These are phyloP conservation scores for Enteromius unitaeniatus DNA, from an alignment of 2,797 vertebrate genomes.

Conservation along the genomic window DNA sequence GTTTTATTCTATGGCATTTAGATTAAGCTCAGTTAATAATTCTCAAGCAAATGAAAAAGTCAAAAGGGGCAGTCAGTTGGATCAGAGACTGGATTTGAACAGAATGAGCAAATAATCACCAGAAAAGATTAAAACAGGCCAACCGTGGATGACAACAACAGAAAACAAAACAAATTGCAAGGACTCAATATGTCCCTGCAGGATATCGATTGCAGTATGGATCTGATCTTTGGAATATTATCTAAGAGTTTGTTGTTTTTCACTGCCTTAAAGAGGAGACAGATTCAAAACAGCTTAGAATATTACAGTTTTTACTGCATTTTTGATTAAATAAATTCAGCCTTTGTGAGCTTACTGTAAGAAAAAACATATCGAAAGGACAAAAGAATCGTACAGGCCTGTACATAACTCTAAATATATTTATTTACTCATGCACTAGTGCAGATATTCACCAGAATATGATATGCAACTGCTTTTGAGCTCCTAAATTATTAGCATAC, in stretches of 20 bases:
- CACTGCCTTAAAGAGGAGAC: neutral
- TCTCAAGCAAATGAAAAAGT: constrained; percentile 56
- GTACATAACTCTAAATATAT: neutral
- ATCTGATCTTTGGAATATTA: constrained; percentile 32
- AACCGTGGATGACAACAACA: constrained; percentile 24
- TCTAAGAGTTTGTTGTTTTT: constrained; percentile 8
- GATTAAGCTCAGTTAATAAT: constrained; percentile 62
- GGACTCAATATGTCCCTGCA: constrained; percentile 7
- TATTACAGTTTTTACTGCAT: neutral
- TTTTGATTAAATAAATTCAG: neutral
- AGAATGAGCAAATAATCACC: constrained; percentile 47
- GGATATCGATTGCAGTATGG: constrained; percentile 23
- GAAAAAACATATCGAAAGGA: neutral
- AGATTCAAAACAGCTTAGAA: neutral
- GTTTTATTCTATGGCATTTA: constrained; percentile 12
- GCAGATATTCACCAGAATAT: constrained; percentile 11
- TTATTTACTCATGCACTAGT: neutral
- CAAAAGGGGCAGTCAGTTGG: constrained; percentile 33
- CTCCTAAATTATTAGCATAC: constrained; percentile 25
- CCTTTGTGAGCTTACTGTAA: neutral
- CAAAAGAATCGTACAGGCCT: neutral
- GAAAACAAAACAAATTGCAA: constrained; percentile 48
- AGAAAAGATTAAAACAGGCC: constrained; percentile 39
- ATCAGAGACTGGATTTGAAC: constrained; percentile 22
- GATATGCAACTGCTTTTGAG: neutral